Evolutionary conservation across 2,888 invertebrate genomes (phyloP).

Genomic region (Hartigia nigra): DNA sequence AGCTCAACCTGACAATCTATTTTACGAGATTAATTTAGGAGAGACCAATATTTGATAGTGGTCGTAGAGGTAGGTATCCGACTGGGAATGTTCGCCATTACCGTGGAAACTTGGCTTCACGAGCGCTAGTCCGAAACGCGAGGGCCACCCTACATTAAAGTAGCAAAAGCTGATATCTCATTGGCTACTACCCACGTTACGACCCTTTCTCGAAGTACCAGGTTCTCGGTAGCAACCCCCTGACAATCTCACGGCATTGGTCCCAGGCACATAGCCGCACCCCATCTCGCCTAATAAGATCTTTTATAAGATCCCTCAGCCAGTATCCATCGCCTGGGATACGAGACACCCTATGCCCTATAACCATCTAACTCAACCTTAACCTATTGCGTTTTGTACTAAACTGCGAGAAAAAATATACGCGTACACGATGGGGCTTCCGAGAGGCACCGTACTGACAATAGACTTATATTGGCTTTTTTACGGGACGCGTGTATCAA

Average conservation of each 20-base stretch:
- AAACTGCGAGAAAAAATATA: slow-evolving; percentile 3
- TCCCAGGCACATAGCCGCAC: slow-evolving; percentile 26
- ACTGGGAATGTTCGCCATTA: slow-evolving; percentile 52
- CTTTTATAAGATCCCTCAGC: slow-evolving; percentile 42
- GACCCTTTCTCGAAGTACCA: slow-evolving; percentile 28
- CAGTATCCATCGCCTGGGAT: slow-evolving; percentile 30
- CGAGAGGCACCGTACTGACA: slow-evolving; percentile 2
- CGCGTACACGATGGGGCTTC: slow-evolving; percentile 1
- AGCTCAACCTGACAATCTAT: slow-evolving; percentile 24
- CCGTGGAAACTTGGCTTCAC: slow-evolving; percentile 22
- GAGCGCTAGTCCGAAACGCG: slow-evolving; percentile 14
- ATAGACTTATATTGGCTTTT: slow-evolving; percentile 7
- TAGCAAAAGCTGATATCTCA: neutral
- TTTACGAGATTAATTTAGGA: slow-evolving; percentile 56
- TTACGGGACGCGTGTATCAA: slow-evolving; percentile 4
- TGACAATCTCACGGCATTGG: slow-evolving; percentile 32
- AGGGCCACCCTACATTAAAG: slow-evolving; percentile 1
- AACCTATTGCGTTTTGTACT: neutral
- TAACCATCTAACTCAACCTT: slow-evolving; percentile 27
- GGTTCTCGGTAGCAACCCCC: slow-evolving; percentile 41
- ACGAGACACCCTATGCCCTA: slow-evolving; percentile 25
- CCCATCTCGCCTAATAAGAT: slow-evolving; percentile 34
- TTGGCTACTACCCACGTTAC: slow-evolving; percentile 30
- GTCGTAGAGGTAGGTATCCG: slow-evolving; percentile 37
- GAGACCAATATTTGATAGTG: slow-evolving; percentile 53